These are phyloP conservation scores for Erannis defoliaria DNA, from an alignment of 2,888 invertebrate species.

Conservation along the genomic window DNA sequence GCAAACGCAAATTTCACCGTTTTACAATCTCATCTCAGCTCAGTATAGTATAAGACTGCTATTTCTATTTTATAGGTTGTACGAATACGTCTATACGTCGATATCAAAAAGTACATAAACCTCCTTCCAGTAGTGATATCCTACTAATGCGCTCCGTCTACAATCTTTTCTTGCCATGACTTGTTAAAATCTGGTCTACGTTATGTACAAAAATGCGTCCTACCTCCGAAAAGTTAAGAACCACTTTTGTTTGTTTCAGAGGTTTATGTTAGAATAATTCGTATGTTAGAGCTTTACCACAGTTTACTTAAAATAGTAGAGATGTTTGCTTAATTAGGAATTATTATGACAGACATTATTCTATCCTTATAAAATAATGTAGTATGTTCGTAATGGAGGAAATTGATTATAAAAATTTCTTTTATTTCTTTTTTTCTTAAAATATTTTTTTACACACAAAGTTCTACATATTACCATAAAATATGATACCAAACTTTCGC, in stretches of 20 bases:
- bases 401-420: no score
- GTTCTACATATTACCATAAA: no score
- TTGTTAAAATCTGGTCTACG: conserved; percentile 68
- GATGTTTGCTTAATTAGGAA: not conserved
- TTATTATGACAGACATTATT: no score
- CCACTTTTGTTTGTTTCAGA: conserved; percentile 57
- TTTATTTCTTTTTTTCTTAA: no score
- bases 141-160: conserved; percentile 83
- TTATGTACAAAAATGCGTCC: conserved; percentile 57
- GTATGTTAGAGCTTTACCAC: conserved; percentile 70
- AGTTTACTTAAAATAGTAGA: conserved; percentile 6
- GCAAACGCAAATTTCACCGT: not conserved
- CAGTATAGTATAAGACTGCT: not conserved
- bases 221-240: conserved; percentile 59
- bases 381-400: no score
- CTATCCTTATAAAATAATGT: no score
- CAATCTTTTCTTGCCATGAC: conserved; percentile 85
- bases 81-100: conserved; percentile 66
- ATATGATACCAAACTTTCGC: no score
- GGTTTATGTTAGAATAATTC: conserved; percentile 76
- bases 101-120: conserved; percentile 71
- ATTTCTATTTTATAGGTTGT: not conserved
- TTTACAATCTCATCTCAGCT: not conserved
- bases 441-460: not conserved
- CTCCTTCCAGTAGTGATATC: conserved; percentile 80